Evolutionary conservation across 2,888 invertebrate species (phyloP), one percentile per base, ranked within the genome.

Genomic region (Dasypogon diadema): DNA sequence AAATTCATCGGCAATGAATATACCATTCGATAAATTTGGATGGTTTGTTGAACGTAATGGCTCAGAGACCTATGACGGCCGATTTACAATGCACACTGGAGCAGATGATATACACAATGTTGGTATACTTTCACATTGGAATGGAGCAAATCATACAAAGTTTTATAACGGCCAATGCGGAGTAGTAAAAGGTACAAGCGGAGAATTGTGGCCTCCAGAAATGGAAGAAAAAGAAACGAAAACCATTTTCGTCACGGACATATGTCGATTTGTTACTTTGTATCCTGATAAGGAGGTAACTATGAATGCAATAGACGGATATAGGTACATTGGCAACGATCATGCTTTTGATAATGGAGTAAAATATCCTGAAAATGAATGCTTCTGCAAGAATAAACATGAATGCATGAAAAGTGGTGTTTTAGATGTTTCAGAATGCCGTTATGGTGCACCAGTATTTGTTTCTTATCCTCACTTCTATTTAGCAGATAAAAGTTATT

Each of bases 391-490:
- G 16, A 84, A 87, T 0, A 81, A 88, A 0, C 86, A 88, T 79
- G 82, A 82, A 34, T 90, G 90, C 80, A 85, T 85, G 77, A 48
- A 8, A 46, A 82, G 85, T 48, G 95, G 94, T 4, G 89, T 91
- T 0, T 88, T 93, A 6, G 91, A 93, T 82, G 91, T 94, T 79
- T 92, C 93, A 0, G 84, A 85, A 26, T 95, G 95, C 82, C 91
- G 92, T 78, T 91, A 88, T 84, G 92, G 92, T 68, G 93, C 95
- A n/a, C 96, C 96, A 0, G 93, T 92, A 12, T 93, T 92, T 84
- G 89, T 94, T 22, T 92, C 94, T 0, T 90, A 91, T 80, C 96
- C 96, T 0, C 95, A 96, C 84, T 95, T 95, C 86, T 90, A 92
- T 79, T 84, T 92, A 81, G 90, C 92, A 0, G 93, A 94, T 85